Percentiles rank a stretch among this genome's conserved stretches.
These are phyloP conservation scores for Spheniscus humboldti DNA, from an alignment of 2,797 vertebrate species.

Conservation along the genomic window DNA sequence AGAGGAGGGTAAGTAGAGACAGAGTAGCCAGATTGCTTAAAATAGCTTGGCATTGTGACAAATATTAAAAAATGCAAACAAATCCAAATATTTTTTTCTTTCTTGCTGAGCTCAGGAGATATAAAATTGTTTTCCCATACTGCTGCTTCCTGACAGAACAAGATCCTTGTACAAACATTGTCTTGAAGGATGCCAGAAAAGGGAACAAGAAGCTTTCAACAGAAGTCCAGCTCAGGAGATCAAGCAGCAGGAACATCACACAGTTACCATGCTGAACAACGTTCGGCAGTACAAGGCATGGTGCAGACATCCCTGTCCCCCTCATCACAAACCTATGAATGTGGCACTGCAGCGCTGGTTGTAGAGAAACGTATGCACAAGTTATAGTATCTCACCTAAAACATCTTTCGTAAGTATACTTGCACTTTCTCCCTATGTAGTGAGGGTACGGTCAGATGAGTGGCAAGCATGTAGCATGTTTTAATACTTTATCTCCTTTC, in stretches of 20 bases:
- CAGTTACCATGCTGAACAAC: not conserved
- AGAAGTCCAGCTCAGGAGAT: not conserved
- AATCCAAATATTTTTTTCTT: conserved; percentile 19
- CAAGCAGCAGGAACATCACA: not conserved
- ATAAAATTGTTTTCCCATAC: not conserved
- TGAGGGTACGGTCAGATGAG: not conserved
- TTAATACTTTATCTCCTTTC: not conserved
- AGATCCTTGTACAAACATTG: not conserved
- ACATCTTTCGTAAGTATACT: not conserved
- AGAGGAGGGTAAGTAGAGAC: not conserved
- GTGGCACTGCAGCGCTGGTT: not conserved
- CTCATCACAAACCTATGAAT: rapidly evolving
- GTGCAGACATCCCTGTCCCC: not conserved
- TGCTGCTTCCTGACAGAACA: conserved; percentile 7
- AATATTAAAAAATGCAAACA: conserved; percentile 30
- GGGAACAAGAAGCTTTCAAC: not conserved
- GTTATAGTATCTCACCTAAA: not conserved
- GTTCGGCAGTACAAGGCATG: not conserved
- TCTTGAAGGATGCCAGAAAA: conserved; percentile 20
- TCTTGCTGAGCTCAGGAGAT: conserved; percentile 8
- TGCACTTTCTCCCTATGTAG: not conserved
- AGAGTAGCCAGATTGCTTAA: conserved; percentile 16
- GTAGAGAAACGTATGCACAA: not conserved
- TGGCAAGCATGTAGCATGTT: not conserved
- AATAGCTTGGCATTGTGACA: conserved; percentile 45